Evolutionary conservation across 2,113 vertebrate genomes (phyloP).

Genomic region (Peromyscus leucopus): DNA sequence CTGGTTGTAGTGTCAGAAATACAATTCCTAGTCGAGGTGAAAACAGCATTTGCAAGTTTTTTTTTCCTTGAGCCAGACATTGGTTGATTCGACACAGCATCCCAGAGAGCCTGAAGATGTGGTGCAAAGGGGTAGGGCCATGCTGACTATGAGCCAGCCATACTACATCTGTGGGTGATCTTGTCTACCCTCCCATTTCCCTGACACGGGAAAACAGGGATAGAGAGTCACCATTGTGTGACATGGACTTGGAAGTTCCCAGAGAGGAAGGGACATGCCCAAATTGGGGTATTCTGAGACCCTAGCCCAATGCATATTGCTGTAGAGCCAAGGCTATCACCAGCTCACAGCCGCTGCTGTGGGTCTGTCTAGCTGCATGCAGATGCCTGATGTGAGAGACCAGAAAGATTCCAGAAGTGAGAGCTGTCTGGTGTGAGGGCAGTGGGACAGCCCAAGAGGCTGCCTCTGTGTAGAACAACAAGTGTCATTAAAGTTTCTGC

Average conservation of each 20-base stretch:
- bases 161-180: accelerated
- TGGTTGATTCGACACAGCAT: background rate
- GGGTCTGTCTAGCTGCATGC: background rate
- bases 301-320: background rate
- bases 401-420: background rate
- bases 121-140: accelerated
- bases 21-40: background rate
- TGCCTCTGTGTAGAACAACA: background rate
- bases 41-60: background rate
- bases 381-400: background rate
- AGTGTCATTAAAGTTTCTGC: background rate
- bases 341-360: accelerated
- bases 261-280: background rate
- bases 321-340: background rate
- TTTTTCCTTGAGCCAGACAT: background rate
- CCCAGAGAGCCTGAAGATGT: background rate
- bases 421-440: background rate
- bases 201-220: accelerated
- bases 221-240: background rate
- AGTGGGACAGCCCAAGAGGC: background rate
- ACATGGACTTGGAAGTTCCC: background rate
- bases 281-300: background rate
- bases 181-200: background rate
- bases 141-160: background rate
- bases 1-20: background rate